Base-by-base conservation (phyloP, 2,113 vertebrate species). In the Psittacus erithacus region DNA sequence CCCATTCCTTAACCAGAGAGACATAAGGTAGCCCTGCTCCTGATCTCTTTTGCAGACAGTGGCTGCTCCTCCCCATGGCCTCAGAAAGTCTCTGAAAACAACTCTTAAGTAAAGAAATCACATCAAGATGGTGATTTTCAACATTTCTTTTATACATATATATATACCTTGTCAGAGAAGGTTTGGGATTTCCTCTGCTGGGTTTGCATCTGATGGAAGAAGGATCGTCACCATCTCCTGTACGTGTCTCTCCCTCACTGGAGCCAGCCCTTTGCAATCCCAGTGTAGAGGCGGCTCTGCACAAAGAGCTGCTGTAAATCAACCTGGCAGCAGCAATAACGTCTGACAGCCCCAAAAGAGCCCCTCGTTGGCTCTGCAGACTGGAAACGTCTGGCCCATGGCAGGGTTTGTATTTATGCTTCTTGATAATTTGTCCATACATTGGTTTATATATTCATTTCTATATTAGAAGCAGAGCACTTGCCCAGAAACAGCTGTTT, bases 221-320 rank as follows among this genome's bases (percentile, higher is more conserved):
- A 76, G 19, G 74, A 24, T 74, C 1, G 12, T 44, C 43, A 12
- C n/a, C 38, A 17, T 46, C 46, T 50, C 46, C 24, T 31, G 33
- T 0, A 2, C 5, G 33, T 27, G 31, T 31, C 38, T 68, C 41
- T 67, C 31, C 16, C 39, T 6, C 17, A 6, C 5, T 1, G 3
- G 63, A 73, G 22, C 22, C 31, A 90, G 17, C 74, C 49, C 29
- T 9, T 1, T 2, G 2, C 59, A 8, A n/a, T 10, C 49, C 64
- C 12, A 0, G n/a, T 1, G 6, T 4, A 41, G 79, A 52, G 67
- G 10, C 65, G 24, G 7, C 2, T 3, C 14, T 24, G 64, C 91
- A 81, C 84, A 93, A 90, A 82, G 85, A 86, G 79, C 92, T 88
- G 90, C 93, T 96, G 88, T 74, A 96, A 93, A 92, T 96, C 90